Base-by-base conservation (phyloP, 2,888 invertebrate species). In the Orchestes rusci region DNA sequence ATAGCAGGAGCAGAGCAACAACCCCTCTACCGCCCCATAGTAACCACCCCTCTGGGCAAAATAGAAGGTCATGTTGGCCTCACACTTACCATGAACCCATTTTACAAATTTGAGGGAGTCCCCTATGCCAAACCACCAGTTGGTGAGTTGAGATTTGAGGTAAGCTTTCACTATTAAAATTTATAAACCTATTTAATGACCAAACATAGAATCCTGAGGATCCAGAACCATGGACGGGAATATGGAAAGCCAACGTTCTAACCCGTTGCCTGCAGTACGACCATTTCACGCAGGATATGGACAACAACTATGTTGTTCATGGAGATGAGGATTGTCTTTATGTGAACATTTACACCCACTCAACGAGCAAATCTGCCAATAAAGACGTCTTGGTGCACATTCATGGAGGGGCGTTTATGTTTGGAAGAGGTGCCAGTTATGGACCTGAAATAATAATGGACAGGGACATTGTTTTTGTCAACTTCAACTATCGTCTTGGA, bases 381-480 rank as follows among this genome's bases (percentile, higher is more conserved):
- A 67, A 78, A 18, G 80, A 83, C 0, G 83, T 83, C 0, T 54
- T 83, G 32, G 73, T 81, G 1, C 76, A 68, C 59, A 77, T 84
- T 45, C 83, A 82, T 53, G 83, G 83, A 1, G 73, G 84, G 0
- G 80, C 78, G 10, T 83, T 78, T 61, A 82, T 83, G 76, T 81
- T 76, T 54, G 81, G 82, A 1, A 66, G 71, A 2, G 73, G 74
- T 0, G 63, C 66, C 4, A 41, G 61, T 1, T 79, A 76, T 59
- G 76, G 75, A 1, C 74, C 80, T 1, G 64, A 71, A 5, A 70
- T 73, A 50, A 53, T 86, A 0, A 76, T 85, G 76, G 76, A 80
- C 38, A 66, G 70, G 34, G 75, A 82, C 51, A 68, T 82, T 3
- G 75, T 86, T 1, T 69, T 79, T 0, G 82, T 84, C 1, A 82